Evolutionary conservation across 2,888 invertebrate species (phyloP).

Genomic region (Trissolcus japonicus): DNA sequence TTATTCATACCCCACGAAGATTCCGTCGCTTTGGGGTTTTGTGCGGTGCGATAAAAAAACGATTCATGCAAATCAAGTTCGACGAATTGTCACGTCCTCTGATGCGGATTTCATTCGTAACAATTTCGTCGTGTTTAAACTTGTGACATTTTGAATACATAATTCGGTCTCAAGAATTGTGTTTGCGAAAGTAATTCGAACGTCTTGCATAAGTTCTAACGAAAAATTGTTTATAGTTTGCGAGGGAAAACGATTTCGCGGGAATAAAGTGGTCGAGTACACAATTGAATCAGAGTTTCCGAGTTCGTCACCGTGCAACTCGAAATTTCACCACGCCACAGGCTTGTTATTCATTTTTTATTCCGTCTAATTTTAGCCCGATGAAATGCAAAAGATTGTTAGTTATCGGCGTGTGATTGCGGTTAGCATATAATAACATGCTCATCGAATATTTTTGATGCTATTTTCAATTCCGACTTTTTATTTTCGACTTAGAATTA

Average conservation of each 20-base stretch:
- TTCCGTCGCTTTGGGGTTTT: neutral
- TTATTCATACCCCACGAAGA: conserved; percentile 22
- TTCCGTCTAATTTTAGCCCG: neutral
- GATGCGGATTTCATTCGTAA: conserved; percentile 23
- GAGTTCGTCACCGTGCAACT: neutral
- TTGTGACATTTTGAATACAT: conserved; percentile 24
- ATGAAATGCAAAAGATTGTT: no score
- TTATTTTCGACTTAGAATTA: no score
- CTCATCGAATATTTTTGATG: no score
- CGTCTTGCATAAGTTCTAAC: neutral
- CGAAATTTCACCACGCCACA: neutral
- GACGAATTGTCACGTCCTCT: conserved; percentile 16
- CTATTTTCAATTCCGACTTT: no score
- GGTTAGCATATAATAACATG: no score
- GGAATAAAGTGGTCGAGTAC: neutral
- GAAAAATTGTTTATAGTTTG: conserved; percentile 7
- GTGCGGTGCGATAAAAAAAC: conserved; percentile 9
- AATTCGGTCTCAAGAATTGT: conserved; percentile 16
- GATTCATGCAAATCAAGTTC: conserved; percentile 29
- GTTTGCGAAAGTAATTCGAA: conserved; percentile 19
- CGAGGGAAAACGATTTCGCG: neutral
- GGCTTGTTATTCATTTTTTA: neutral
- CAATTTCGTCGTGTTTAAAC: conserved; percentile 22
- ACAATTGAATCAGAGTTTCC: neutral
- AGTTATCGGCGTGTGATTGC: no score